These are phyloP conservation scores for Crenuchus spilurus DNA, from an alignment of 2,797 vertebrate genomes.

Conservation along the genomic window DNA sequence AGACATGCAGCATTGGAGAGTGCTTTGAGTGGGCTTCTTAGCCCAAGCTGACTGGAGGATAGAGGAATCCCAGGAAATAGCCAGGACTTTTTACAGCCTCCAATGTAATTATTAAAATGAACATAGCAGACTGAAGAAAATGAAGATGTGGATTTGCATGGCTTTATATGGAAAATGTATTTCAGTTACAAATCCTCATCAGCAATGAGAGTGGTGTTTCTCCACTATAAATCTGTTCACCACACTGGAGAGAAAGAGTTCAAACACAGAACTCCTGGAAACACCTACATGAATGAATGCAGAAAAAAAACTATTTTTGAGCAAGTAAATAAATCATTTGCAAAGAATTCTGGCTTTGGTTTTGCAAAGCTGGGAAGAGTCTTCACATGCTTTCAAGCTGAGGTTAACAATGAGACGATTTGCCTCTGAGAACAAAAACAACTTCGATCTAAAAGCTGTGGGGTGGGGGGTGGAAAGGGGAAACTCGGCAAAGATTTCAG, in stretches of 20 bases:
- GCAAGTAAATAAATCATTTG: constrained; percentile 64
- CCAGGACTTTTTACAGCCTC: constrained; percentile 29
- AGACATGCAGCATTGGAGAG: neutral
- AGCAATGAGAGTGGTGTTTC: constrained; percentile 22
- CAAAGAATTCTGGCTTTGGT: constrained; percentile 54
- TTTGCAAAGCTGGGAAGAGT: constrained; percentile 23
- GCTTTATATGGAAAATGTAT: constrained; percentile 59
- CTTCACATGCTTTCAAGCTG: constrained; percentile 69
- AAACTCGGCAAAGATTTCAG: neutral
- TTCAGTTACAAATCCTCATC: constrained; percentile 46
- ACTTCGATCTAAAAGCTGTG: too few relatives aligned
- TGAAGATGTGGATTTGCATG: constrained; percentile 32
- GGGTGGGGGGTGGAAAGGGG: constrained; percentile 2
- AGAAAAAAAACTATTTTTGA: constrained; percentile 49
- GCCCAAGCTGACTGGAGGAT: neutral
- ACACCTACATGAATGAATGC: constrained; percentile 58
- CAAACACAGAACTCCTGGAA: constrained; percentile 45
- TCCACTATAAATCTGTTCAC: constrained; percentile 38
- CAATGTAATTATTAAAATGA: constrained; percentile 39
- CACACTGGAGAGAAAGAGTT: constrained; percentile 51
- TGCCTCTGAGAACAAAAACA: constrained; percentile 65
- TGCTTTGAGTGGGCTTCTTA: neutral
- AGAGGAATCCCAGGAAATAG: constrained; percentile 31
- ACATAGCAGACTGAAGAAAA: constrained; percentile 39
- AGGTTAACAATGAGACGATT: constrained; percentile 48